Conservation (phyloP, 2,888 invertebrate species). For the Lepetodrilus schrolli region DNA sequence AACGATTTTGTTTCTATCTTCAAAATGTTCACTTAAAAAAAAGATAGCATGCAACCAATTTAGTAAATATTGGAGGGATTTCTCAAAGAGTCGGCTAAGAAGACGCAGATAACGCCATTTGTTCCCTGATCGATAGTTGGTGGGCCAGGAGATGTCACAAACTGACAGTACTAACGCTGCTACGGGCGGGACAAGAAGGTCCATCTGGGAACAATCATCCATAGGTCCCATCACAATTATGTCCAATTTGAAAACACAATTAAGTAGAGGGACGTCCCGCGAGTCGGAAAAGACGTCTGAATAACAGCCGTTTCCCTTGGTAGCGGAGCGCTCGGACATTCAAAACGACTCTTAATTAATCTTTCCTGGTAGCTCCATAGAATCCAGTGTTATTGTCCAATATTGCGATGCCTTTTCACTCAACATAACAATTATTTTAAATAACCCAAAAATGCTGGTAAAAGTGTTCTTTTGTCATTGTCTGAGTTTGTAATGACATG, state of each 20-base stretch:
- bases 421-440: too few species aligned
- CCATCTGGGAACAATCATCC: conserved; percentile 11
- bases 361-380: too few species aligned
- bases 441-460: too few species aligned
- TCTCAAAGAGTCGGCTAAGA: not conserved
- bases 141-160: not conserved
- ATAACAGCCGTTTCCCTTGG: too few species aligned
- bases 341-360: too few species aligned
- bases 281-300: not conserved
- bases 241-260: not conserved
- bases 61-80: conserved; percentile 5
- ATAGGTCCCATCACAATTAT: not conserved
- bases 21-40: too few species aligned
- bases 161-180: not conserved
- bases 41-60: not conserved
- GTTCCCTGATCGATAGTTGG: not conserved
- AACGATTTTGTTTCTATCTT: too few species aligned
- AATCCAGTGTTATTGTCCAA: too few species aligned
- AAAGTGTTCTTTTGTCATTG: too few species aligned
- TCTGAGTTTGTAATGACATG: too few species aligned
- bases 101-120: not conserved
- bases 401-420: too few species aligned
- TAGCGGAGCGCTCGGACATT: too few species aligned
- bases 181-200: not conserved
- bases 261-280: not conserved